Evolutionary conservation across 1,140 invertebrate genomes (phyloP), one percentile per base, ranked within the genome.

Genomic region (Hermetia illucens): DNA sequence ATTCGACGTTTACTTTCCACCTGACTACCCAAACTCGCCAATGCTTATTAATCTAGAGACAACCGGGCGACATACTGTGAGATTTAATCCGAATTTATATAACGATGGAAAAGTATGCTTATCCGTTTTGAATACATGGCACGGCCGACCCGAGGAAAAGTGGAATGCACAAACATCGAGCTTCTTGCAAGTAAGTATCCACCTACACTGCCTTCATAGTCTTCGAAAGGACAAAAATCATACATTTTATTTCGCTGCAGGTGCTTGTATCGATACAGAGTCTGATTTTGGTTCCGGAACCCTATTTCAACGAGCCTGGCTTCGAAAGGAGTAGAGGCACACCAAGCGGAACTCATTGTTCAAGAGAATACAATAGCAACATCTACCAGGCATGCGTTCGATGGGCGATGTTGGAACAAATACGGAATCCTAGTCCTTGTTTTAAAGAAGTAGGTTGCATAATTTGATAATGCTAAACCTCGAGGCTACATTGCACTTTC

Each of bases 271-370:
- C 90, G 22, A 96, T 97, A 52, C 92, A 97, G 64, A 93, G 86
- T 16, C 65, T 97, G 42, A 97, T 97, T 54, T 67, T 97, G 43
- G 91, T 95, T 12, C 79, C 84, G 24, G 91, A 98, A 62, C 93
- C 93, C 6, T 98, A 96, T 63, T 98, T 96, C 64, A 98, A 98
- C 66, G 93, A 97, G 63, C 93, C 93, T 17, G 92, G 92, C 17
- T 96, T 93, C 64, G 92, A 97, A 66, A 72, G 90, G 43, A 86
- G 83, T 39, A 70, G 89, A 25, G 89, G 89, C 34, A 91, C 89
- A 33, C 76, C 85, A 16, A 77, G 79, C 19, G 92, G 89, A 43
- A 85, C 77, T 48, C 80, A 82, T 56, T 89, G 83, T 60, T 85
- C 82, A 47, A 70, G 82, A 49, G 90, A 94, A 61, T 96, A 96